These are phyloP conservation scores for Sebastes aleutianus DNA, from an alignment of 2,797 vertebrate genomes.

Conservation along the genomic window DNA sequence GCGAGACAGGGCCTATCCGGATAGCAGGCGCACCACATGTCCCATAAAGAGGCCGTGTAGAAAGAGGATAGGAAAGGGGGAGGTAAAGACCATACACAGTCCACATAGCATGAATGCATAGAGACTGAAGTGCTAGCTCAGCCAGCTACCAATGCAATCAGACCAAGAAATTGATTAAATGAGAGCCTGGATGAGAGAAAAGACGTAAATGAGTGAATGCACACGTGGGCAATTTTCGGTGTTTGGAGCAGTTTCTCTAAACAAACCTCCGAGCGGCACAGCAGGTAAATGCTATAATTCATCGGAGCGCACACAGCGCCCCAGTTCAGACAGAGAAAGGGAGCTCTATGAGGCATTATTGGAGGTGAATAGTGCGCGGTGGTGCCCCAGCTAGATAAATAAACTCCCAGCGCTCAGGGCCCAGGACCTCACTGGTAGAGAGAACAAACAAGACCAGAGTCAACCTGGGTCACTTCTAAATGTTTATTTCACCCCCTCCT, in stretches of 20 bases:
- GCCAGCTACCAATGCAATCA: conserved; percentile 15
- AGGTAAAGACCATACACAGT: conserved; percentile 19
- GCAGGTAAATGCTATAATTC: conserved; percentile 86
- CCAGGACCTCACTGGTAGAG: conserved; percentile 88
- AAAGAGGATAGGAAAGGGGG: conserved; percentile 49
- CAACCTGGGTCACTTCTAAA: conserved; percentile 87
- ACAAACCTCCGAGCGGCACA: conserved; percentile 77
- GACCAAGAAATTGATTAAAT: conserved; percentile 35
- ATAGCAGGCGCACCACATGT: conserved; percentile 72
- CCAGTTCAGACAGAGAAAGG: conserved; percentile 83
- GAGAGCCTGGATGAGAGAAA: conserved; percentile 22
- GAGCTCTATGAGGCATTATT: conserved; percentile 86
- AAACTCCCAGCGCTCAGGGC: conserved; percentile 84
- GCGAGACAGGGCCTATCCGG: conserved; percentile 63
- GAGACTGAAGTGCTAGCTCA: neutral
- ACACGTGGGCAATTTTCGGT: conserved; percentile 68
- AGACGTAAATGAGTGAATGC: conserved; percentile 63
- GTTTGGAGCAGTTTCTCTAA: conserved; percentile 81
- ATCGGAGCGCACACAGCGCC: conserved; percentile 80
- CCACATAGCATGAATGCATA: conserved; percentile 34
- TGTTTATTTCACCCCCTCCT: conserved; percentile 83
- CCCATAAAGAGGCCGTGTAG: conserved; percentile 71
- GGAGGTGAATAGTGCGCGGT: conserved; percentile 82
- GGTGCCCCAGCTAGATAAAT: conserved; percentile 88
- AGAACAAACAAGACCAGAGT: conserved; percentile 88